Base-by-base conservation (phyloP, 2,797 vertebrate species). In the Pangasius larnaudii region DNA sequence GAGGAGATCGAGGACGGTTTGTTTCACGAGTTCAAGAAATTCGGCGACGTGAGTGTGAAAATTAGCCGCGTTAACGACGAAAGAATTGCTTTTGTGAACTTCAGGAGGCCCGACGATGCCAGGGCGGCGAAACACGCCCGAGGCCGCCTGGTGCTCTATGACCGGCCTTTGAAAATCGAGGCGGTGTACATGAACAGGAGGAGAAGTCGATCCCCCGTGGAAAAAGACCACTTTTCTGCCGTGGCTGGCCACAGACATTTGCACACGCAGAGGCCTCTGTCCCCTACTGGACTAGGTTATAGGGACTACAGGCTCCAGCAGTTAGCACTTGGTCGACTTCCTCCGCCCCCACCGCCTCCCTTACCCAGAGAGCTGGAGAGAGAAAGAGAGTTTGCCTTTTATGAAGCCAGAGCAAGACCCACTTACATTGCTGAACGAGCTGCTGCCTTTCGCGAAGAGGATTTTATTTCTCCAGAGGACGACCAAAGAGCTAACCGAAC, bases 1-100 rank as follows among this genome's bases (percentile, higher is more conserved):
- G 98, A 99, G 79, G 98, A 98, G 61, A 97, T 99, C n/a, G 98
- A 99, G 92, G 98, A 99, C 84, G 98, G 98, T 16, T 97, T 99
- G 0, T 99, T 99, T 89, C 98, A 99, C 27, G 98, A 99, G 91
- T 99, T 99, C 88, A 99, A 99, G 74, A 98, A 99, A 91, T 99
- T 99, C 51, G 98, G 98, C 0, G 98, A 99, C 42, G 98, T 99
- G 56, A 99, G 98, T 82, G 98, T 99, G 2, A 99, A 99, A 91
- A 99, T 99, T 87, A 98, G 98, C 93, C 97, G 97, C 3, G 97
- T 97, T 74, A 96, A 97, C 89, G 98, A 99, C 63, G 98, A 99
- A 83, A 95, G 98, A 5, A 98, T 99, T 22, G 98, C 98, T 0
- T 98, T 99, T 1, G 98, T 99, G 51, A 99, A 99, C 94, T 99